These are phyloP conservation scores for Epinotia bilunana DNA, from an alignment of 2,888 invertebrate species.

Conservation along the genomic window DNA sequence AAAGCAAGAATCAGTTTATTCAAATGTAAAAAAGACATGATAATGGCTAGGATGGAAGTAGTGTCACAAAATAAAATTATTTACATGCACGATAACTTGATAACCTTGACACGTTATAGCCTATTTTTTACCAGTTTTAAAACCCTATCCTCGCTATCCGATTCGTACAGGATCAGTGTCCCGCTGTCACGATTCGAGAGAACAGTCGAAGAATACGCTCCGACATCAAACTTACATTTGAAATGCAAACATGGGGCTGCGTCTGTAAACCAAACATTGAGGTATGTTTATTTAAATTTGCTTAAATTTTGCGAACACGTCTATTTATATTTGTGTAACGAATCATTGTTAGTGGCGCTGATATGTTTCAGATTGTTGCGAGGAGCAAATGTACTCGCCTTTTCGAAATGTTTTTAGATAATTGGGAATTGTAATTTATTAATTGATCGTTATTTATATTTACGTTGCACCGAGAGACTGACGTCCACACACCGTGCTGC, in stretches of 20 bases:
- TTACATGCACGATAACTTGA: too few relatives aligned
- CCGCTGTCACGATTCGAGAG: constrained; percentile 32
- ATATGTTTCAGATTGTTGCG: constrained; percentile 66
- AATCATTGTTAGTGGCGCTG: constrained; percentile 51
- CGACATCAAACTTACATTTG: constrained; percentile 57
- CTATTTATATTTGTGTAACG: constrained; percentile 58
- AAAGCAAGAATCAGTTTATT: too few relatives aligned
- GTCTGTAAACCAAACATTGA: constrained; percentile 59
- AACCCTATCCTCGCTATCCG: constrained; percentile 7
- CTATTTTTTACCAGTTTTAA: not conserved
- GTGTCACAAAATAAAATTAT: not conserved
- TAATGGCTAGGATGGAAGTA: not conserved
- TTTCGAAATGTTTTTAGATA: constrained; percentile 55
- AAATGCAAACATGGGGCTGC: constrained; percentile 57
- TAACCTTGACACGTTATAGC: not conserved
- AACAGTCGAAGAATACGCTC: constrained; percentile 49
- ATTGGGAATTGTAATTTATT: not conserved
- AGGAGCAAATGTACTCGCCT: constrained; percentile 64
- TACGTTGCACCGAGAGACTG: not conserved
- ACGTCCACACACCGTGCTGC: not conserved
- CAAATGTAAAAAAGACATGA: too few relatives aligned
- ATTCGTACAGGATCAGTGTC: not conserved
- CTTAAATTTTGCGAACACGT: constrained; percentile 58
- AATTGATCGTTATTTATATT: not conserved
- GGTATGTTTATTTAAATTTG: constrained; percentile 57